Evolutionary conservation across 2,113 vertebrate genomes (phyloP).

Genomic region (Phrynocephalus versicolor): DNA sequence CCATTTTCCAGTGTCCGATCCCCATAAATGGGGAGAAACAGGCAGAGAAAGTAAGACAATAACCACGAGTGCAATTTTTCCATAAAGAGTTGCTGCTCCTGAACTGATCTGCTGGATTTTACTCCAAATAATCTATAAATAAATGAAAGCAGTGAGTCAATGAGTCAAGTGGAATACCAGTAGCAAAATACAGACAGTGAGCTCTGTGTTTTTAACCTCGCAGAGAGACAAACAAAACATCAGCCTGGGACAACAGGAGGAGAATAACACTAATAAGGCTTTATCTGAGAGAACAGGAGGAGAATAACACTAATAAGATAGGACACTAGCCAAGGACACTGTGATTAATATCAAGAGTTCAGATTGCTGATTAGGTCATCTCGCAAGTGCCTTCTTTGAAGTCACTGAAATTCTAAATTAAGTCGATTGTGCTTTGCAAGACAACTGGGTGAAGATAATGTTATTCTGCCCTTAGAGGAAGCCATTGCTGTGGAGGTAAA

Average conservation of each 20-base stretch:
- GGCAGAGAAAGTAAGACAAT: neutral
- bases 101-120: neutral
- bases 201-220: neutral
- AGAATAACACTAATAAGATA: conserved; percentile 43
- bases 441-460: conserved; percentile 40
- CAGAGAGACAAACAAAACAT: conserved; percentile 23
- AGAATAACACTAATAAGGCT: conserved; percentile 39
- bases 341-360: conserved; percentile 34
- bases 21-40: neutral
- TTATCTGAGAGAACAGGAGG: conserved; percentile 15
- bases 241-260: conserved; percentile 6
- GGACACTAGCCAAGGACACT: conserved; percentile 39
- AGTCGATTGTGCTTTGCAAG: conserved; percentile 35
- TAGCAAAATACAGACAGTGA: conserved; percentile 9
- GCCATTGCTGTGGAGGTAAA: neutral
- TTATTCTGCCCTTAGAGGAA: conserved; percentile 41
- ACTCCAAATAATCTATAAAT: conserved; percentile 21
- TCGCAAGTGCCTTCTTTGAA: conserved; percentile 30
- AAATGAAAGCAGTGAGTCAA: no score
- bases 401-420: conserved; percentile 45
- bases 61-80: neutral
- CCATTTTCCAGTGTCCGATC: no score
- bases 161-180: neutral
- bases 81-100: neutral
- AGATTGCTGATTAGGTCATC: neutral